These are phyloP conservation scores for Chelon labrosus DNA, from an alignment of 2,797 vertebrate species.

Conservation along the genomic window DNA sequence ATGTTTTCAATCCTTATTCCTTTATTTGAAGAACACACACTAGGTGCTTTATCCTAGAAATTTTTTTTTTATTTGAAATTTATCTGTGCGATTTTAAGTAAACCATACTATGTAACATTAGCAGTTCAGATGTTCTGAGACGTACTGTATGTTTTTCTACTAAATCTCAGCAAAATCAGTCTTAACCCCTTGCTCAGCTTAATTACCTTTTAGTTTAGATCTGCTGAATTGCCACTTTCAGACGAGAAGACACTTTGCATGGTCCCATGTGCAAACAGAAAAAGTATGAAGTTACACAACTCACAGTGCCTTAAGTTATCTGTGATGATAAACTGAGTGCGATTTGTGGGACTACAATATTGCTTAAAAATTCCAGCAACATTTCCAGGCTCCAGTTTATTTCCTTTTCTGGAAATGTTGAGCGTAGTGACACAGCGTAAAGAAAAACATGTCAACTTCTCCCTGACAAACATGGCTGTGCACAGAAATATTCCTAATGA, in stretches of 20 bases:
- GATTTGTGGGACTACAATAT: conserved; percentile 9
- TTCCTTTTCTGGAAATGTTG: conserved; percentile 33
- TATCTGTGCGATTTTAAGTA: not conserved
- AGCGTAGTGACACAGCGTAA: not conserved
- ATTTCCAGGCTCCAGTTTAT: not conserved
- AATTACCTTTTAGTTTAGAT: conserved; percentile 11
- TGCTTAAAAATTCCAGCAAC: conserved; percentile 1
- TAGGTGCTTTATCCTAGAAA: not conserved
- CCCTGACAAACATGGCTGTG: not conserved
- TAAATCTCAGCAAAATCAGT: not conserved
- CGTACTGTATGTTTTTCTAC: too few species aligned
- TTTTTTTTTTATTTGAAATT: not conserved
- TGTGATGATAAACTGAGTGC: conserved; percentile 12
- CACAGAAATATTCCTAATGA: conserved; percentile 22
- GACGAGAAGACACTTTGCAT: conserved; percentile 9
- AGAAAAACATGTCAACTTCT: conserved; percentile 8
- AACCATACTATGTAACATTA: not conserved
- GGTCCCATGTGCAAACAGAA: conserved; percentile 1
- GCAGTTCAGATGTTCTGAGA: not conserved
- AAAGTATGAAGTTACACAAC: conserved; percentile 24
- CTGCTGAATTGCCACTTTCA: conserved; percentile 23
- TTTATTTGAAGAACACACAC: too few species aligned
- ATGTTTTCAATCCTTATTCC: not conserved
- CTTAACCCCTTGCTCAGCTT: not conserved
- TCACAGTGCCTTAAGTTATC: conserved; percentile 19